These are phyloP conservation scores for Myripristis murdjan DNA, from an alignment of 2,797 vertebrate genomes.

Conservation along the genomic window DNA sequence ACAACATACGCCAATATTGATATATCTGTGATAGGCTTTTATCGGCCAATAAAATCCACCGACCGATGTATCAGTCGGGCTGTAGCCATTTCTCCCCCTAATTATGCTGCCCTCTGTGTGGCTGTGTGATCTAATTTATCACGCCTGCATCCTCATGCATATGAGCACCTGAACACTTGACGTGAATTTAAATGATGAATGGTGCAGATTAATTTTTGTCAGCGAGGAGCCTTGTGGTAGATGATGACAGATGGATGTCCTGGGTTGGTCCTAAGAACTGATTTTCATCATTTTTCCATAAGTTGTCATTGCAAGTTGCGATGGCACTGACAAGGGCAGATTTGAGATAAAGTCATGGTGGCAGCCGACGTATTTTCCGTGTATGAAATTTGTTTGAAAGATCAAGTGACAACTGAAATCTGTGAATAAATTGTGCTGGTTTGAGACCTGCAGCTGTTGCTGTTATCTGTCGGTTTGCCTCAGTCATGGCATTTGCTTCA, in stretches of 20 bases:
- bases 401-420: neutral
- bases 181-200: neutral
- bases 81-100: neutral
- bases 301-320: neutral
- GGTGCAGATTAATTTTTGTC: neutral
- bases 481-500: neutral
- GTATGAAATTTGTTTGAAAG: neutral
- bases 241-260: neutral
- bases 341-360: slow-evolving; percentile 20
- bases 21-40: no score
- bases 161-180: neutral
- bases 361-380: neutral
- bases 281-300: neutral
- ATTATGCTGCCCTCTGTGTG: neutral
- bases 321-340: neutral
- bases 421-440: neutral
- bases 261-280: slow-evolving; percentile 1
- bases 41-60: no score
- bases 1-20: no score
- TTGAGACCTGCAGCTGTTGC: neutral
- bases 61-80: no score
- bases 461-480: slow-evolving; percentile 1
- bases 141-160: neutral
- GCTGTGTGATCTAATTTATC: slow-evolving; percentile 3
- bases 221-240: neutral